Evolutionary conservation across 1,140 invertebrate genomes (phyloP), one percentile per base, ranked within the genome.

Genomic region (Formica selysi): DNA sequence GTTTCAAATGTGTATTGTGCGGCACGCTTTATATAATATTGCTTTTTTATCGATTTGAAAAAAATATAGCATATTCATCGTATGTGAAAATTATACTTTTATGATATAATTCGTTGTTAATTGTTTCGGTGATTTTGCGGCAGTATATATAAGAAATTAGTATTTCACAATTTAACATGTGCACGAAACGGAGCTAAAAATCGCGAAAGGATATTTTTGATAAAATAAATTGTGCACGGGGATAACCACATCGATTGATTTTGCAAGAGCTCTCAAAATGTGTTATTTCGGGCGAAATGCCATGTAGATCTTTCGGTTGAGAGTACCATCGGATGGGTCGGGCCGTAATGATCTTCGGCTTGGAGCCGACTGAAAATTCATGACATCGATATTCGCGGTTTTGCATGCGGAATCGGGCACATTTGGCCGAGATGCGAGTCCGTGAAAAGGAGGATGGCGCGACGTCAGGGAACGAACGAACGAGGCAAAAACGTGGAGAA

Each of bases 361-460:
- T 62, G 38, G 38, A 51, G 59, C 36, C 36, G 76, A 65, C 78
- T 83, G 79, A 83, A 86, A 73, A 86, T 86, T 84, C 78, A 86
- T 84, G 74, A 54, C 32, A 86, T 86, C 85, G 85, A 86, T 86
- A 86, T 86, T 86, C 79, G 79, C 67, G 79, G 68, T 83, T 86
- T 78, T 84, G 79, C 80, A 86, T 86, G 79, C 78, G 51, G 48
- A 86, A 84, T 81, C 68, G 62, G 36, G 32, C 22, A n/a, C 79
- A 86, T 86, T 86, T 84, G 85, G 85, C 79, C 79, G 65, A 62
- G 54, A 16, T 32, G 85, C 85, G 81, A 81, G 71, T 29, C 41
- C 11, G 67, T 71, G 65, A 68, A 81, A 81, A 68, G 48, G 29
- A 19, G 48, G 44, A 54, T n/a, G 48, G 74, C 36, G 44, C 54